Evolutionary conservation across 2,888 invertebrate genomes (phyloP).

Genomic region (Ophion slaviceki): DNA sequence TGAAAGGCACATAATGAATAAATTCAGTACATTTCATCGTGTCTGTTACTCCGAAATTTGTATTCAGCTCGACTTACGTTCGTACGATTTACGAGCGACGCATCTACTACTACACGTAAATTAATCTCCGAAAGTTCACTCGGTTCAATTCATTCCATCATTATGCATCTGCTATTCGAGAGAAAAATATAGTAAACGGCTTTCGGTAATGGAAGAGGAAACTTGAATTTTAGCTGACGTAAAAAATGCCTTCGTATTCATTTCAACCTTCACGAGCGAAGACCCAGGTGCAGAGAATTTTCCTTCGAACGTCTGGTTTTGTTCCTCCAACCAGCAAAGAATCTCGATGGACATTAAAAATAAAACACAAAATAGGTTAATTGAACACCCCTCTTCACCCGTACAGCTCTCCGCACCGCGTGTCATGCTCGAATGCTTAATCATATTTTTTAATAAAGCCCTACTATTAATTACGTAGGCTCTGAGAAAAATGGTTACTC

Average conservation of each 20-base stretch:
- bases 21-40: not conserved
- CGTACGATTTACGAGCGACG: not conserved
- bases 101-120: slow-evolving; percentile 32
- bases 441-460: slow-evolving; percentile 53
- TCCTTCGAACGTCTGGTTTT: slow-evolving; percentile 23
- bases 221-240: slow-evolving; percentile 21
- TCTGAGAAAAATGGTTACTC: slow-evolving; percentile 8
- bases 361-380: slow-evolving; percentile 55
- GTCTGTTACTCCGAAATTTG: not conserved
- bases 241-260: slow-evolving; percentile 60
- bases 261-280: slow-evolving; percentile 42
- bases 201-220: slow-evolving; percentile 10
- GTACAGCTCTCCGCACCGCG: not conserved
- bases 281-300: slow-evolving; percentile 58
- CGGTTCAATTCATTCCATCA: slow-evolving; percentile 56
- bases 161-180: slow-evolving; percentile 55
- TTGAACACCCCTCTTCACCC: slow-evolving; percentile 43
- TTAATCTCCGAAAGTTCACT: slow-evolving; percentile 45
- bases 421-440: slow-evolving; percentile 43
- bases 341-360: slow-evolving; percentile 8
- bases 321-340: slow-evolving; percentile 7
- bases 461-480: slow-evolving; percentile 37
- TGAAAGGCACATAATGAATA: not conserved
- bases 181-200: slow-evolving; percentile 14
- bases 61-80: not conserved